A percentile compares a stretch with the other conserved stretches of the same genome.
Conservation (phyloP, 2,888 invertebrate genomes). For the Folsomia candida region DNA sequence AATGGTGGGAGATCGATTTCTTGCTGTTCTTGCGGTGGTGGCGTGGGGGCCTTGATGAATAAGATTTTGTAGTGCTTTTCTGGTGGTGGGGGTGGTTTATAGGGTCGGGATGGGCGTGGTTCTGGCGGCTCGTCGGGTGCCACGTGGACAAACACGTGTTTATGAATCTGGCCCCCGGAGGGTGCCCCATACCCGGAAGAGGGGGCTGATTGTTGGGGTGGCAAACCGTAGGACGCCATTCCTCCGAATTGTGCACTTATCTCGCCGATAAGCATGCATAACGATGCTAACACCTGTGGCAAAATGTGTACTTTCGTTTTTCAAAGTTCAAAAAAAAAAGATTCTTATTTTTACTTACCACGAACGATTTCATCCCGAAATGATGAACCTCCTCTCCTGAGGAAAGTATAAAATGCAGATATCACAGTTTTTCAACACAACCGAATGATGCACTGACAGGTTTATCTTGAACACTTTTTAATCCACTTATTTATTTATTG, state of each 20-base stretch:
- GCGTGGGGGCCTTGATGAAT: conserved; percentile 36
- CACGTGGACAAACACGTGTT: conserved; percentile 35
- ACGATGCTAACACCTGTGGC: conserved; percentile 23
- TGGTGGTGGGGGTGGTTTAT: conserved; percentile 39
- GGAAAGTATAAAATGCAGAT: no score
- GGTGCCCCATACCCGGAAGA: conserved; percentile 25
- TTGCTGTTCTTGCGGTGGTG: conserved; percentile 29
- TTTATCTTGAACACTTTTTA: no score
- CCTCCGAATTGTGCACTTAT: conserved; percentile 16
- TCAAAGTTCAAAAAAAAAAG: no score
- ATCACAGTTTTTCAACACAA: no score
- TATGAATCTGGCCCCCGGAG: conserved; percentile 17
- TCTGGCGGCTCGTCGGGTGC: conserved; percentile 36
- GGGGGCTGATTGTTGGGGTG: no score
- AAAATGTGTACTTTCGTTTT: no score
- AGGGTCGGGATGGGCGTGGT: conserved; percentile 25
- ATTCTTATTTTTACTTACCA: no score
- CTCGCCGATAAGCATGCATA: conserved; percentile 14
- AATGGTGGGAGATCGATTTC: conserved; percentile 57
- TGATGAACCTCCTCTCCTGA: no score
- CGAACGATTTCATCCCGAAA: no score
- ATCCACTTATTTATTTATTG: no score
- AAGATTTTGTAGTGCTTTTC: conserved; percentile 45
- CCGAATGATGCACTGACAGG: no score
- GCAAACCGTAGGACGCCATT: conserved; percentile 1